phyloP scores from a whole-genome alignment of 2,113 vertebrate genomes.

The Oceanites oceanicus region DNA sequence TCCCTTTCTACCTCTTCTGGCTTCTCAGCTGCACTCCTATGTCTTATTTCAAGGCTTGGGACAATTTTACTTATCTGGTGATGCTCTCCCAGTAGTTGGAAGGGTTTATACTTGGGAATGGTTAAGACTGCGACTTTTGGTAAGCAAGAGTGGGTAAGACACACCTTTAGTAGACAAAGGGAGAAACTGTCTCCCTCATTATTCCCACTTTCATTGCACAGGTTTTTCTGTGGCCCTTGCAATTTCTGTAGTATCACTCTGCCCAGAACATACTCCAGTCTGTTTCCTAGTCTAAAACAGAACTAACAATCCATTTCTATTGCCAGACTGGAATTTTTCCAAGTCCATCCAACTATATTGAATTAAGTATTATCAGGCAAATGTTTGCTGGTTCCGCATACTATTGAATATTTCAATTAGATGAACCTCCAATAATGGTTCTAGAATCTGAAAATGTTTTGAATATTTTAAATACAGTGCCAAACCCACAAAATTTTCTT shows the following conservation, averaged over 20 bases:
- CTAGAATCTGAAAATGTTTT: background rate
- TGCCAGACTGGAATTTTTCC: background rate
- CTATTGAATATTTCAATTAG: conserved; percentile 16
- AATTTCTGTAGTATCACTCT: background rate
- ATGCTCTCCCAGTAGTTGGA: background rate
- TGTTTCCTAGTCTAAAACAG: background rate
- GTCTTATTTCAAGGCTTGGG: background rate
- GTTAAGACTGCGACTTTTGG: background rate
- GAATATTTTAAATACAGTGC: background rate
- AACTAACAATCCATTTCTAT: background rate
- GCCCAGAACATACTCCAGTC: background rate
- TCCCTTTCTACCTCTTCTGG: background rate
- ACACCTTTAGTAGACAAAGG: background rate
- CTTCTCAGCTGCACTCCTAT: background rate
- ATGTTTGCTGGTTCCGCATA: background rate
- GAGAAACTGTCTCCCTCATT: background rate
- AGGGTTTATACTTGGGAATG: background rate
- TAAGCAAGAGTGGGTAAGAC: background rate
- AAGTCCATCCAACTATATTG: background rate
- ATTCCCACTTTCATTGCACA: background rate
- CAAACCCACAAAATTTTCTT: background rate
- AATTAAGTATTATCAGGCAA: background rate
- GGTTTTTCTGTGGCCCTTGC: background rate
- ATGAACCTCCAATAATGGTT: background rate
- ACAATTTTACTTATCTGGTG: background rate